Evolutionary conservation across 2,888 invertebrate species (phyloP), one percentile per base, ranked within the genome.

Genomic region (Maniola hyperantus): DNA sequence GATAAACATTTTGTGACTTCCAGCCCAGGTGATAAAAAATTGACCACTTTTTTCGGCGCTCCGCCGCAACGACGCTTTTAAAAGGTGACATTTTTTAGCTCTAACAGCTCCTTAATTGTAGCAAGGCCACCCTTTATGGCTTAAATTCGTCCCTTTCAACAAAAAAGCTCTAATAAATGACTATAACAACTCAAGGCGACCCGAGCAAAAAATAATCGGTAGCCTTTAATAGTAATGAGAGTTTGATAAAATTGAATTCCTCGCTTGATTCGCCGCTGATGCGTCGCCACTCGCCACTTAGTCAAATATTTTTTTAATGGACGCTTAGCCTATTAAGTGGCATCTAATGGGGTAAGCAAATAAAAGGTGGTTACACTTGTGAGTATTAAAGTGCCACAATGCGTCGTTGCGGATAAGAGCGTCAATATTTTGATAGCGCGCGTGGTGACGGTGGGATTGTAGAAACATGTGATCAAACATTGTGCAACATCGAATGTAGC

Each of bases 1-100:
- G 91, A 92, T 91, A 91, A 92, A 91, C 89, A 90, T 89, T 91
- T 90, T 90, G 86, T 91, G 89, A 91, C 90, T 91, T 88, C 89
- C 87, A 90, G 81, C 79, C 82, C 91, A 91, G 90, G 89, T 91
- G 91, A 91, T 89, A 91, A 91, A 89, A 90, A 91, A 83, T 69
- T 81, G 83, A 74, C 84, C 88, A 79, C 82, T 89, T 90, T 69
- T 89, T 91, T 88, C 79, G 83, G 81, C 84, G 80, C 74, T 82
- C 81, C 82, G 81, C 81, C 83, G 79, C 78, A 77, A 83, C 83
- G 79, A 77, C 76, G 81, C 79, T 79, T 83, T 82, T 76, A 85
- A 87, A 87, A 88, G 90, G 89, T 90, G 91, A 90, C 90, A 91
- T 91, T 92, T 91, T 92, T 91, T 89, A 85, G 79, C 82, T 78